Evolutionary conservation across 2,797 vertebrate genomes (phyloP).

Genomic region (Enteromius thamalakanensis): DNA sequence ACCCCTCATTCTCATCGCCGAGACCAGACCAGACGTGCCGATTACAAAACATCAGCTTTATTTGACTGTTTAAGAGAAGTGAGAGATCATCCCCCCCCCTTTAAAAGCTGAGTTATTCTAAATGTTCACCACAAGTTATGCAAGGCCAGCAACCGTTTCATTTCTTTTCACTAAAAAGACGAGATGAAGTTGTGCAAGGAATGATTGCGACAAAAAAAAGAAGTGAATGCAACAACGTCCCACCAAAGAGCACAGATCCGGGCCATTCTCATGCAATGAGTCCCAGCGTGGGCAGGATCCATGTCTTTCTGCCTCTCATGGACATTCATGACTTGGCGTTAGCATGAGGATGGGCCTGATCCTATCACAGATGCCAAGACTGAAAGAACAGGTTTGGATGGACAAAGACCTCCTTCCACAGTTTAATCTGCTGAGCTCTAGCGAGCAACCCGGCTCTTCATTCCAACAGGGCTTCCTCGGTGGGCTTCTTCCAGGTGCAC

Average conservation of each 20-base stretch:
- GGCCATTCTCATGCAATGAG: slow-evolving; percentile 60
- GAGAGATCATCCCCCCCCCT: not conserved
- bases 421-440: slow-evolving; percentile 35
- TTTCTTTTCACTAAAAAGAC: slow-evolving; percentile 10
- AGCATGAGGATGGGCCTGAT: slow-evolving; percentile 61
- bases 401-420: slow-evolving; percentile 53
- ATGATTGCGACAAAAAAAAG: slow-evolving; percentile 30
- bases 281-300: slow-evolving; percentile 52
- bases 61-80: slow-evolving; percentile 19
- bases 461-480: slow-evolving; percentile 66
- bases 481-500: slow-evolving; percentile 78
- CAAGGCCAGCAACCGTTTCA: slow-evolving; percentile 38
- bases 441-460: slow-evolving; percentile 52
- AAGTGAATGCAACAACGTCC: slow-evolving; percentile 27
- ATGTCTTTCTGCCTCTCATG: slow-evolving; percentile 55
- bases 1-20: not conserved
- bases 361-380: slow-evolving; percentile 55
- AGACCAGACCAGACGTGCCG: not conserved
- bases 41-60: slow-evolving; percentile 29
- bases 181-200: slow-evolving; percentile 40
- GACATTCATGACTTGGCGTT: slow-evolving; percentile 65
- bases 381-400: slow-evolving; percentile 56
- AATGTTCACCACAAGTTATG: slow-evolving; percentile 1
- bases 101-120: too few relatives aligned
- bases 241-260: slow-evolving; percentile 14